phyloP scores from a whole-genome alignment of 2,797 vertebrate genomes.

The Acanthurus lineatus region DNA sequence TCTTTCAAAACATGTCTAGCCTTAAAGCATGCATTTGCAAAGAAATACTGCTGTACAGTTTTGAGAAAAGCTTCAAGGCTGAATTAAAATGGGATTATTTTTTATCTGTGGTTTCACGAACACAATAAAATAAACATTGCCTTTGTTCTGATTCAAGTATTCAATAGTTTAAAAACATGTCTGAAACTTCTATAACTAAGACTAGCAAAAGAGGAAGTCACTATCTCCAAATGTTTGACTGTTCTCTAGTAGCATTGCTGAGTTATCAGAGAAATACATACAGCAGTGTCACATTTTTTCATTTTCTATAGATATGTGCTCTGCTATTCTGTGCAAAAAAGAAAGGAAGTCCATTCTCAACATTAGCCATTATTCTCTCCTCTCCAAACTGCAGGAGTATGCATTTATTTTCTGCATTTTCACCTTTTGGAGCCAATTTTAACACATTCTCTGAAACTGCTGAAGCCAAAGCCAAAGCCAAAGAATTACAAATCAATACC shows the following conservation, averaged over 20 bases:
- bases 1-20: slow-evolving; percentile 44
- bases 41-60: slow-evolving; percentile 8
- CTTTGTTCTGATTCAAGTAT: slow-evolving; percentile 18
- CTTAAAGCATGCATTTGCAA: slow-evolving; percentile 39
- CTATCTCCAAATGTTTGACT: background rate
- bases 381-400: background rate
- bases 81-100: slow-evolving; percentile 51
- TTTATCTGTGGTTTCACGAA: slow-evolving; percentile 17
- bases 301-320: slow-evolving; percentile 17
- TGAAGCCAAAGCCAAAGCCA: slow-evolving; percentile 21
- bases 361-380: slow-evolving; percentile 50
- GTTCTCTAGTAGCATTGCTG: background rate
- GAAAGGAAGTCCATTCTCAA: slow-evolving; percentile 28
- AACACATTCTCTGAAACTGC: slow-evolving; percentile 28
- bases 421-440: slow-evolving; percentile 37
- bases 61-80: slow-evolving; percentile 30
- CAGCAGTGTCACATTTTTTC: background rate
- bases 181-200: background rate
- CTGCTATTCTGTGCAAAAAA: slow-evolving; percentile 1
- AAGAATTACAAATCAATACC: slow-evolving; percentile 62
- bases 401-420: slow-evolving; percentile 35
- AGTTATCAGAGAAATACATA: background rate
- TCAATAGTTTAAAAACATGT: slow-evolving; percentile 6
- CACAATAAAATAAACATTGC: background rate
- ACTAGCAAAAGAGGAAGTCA: background rate